Percentiles rank a stretch among this genome's conserved stretches.
Conservation (phyloP, 1,140 invertebrate genomes). For the Diachasmimorpha longicaudata region DNA sequence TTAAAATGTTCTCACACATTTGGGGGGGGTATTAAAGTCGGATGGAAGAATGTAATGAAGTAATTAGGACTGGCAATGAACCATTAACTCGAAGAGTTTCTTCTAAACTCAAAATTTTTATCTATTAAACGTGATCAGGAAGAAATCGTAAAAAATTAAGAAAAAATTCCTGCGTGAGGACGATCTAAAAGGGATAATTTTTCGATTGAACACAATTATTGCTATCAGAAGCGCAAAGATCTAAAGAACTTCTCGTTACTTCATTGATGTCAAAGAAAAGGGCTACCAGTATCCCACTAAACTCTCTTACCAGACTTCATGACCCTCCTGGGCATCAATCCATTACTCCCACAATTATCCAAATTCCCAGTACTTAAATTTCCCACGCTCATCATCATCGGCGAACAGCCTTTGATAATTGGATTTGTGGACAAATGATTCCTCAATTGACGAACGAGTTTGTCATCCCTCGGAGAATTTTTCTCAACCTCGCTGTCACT, state of each 20-base stretch:
- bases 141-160: no score
- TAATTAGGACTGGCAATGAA: neutral
- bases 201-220: neutral
- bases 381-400: neutral
- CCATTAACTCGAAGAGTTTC: neutral
- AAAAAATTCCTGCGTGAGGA: no score
- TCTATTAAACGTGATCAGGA: no score
- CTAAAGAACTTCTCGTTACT: neutral
- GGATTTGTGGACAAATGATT: slow-evolving; percentile 55
- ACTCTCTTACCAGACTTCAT: slow-evolving; percentile 60
- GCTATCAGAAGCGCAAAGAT: neutral
- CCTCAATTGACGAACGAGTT: slow-evolving; percentile 52
- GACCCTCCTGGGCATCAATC: slow-evolving; percentile 49
- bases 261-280: neutral
- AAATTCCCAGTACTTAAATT: slow-evolving; percentile 26
- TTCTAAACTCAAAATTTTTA: no score
- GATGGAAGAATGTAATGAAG: neutral
- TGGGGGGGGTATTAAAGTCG: neutral
- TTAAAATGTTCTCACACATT: neutral
- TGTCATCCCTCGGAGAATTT: slow-evolving; percentile 49
- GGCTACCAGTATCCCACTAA: neutral
- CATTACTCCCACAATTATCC: slow-evolving; percentile 15
- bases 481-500: slow-evolving; percentile 62
- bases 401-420: slow-evolving; percentile 49
- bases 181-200: neutral